Evolutionary conservation across 2,113 vertebrate species (phyloP).

Genomic region (Rhynchomys soricoides): DNA sequence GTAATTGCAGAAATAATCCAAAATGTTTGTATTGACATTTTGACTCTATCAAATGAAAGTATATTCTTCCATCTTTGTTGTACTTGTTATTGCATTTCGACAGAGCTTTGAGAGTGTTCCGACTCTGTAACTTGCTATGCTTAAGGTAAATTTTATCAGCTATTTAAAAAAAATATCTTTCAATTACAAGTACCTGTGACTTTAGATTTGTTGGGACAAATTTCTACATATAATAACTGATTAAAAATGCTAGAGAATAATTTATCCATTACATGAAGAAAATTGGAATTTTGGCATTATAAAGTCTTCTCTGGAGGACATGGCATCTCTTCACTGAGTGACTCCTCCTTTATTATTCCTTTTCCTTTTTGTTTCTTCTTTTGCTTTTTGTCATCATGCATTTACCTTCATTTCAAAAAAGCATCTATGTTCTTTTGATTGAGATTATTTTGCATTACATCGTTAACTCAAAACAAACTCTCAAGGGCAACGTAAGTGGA

Average conservation of each 20-base stretch:
- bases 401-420: neutral
- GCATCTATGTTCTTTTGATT: conserved; percentile 4
- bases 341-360: neutral
- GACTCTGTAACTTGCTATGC: neutral
- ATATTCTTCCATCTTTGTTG: neutral
- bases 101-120: neutral
- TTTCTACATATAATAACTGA: neutral
- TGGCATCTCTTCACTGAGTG: neutral
- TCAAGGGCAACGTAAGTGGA: neutral
- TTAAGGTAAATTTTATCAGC: neutral
- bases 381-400: conserved; percentile 14
- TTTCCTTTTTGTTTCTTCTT: conserved; percentile 1
- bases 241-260: neutral
- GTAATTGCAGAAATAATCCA: conserved; percentile 1
- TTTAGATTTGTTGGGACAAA: neutral
- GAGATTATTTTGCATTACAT: conserved; percentile 38
- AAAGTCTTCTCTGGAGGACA: neutral
- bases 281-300: neutral
- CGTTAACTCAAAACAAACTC: conserved; percentile 58
- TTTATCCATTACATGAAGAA: neutral
- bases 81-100: neutral
- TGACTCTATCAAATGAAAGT: neutral
- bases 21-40: neutral
- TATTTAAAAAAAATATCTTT: neutral
- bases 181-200: neutral